Evolutionary conservation across 2,113 vertebrate genomes (phyloP), one percentile per base, ranked within the genome.

Genomic region (Ardeotis arabs): DNA sequence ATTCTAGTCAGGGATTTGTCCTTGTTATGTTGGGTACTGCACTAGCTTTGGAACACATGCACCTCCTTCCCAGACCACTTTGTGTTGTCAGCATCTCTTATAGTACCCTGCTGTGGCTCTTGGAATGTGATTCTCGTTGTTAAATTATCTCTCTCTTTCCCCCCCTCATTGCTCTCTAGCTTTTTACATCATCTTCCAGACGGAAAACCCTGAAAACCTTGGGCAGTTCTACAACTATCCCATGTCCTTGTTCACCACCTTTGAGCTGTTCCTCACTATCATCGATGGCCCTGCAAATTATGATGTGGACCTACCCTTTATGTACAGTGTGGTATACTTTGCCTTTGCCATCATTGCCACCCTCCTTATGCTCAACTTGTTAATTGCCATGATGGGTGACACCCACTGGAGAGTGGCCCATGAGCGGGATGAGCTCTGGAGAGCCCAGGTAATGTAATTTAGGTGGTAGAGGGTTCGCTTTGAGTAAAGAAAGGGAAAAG

Each of bases 321-420:
- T 99, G 82, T 99, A 98, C 91, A 97, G 98, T 0, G 95, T 99
- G 33, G 95, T 99, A 52, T 99, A 99, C 66, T 97, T 97, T 12
- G 95, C 98, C 74, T 99, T 99, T 1, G 98, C 98, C 53, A 97
- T 99, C 95, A 98, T 99, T 13, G 98, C 99, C 52, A 98, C 98
- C 8, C 97, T 99, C 53, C 98, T 99, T 9, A 98, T 99, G 97
- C 98, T 99, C 59, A 99, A 99, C 84, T 96, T 99, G 33, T 97
- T 99, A 75, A 99, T 99, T 21, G 99, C 99, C 96, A 99, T 99
- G 99, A 99, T 99, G 99, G 99, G 99, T 0, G 99, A 99, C 97
- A 99, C 99, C 2, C 99, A 99, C 72, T 99, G 99, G 99, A 98
- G 99, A 77, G 99, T 99, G 78, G 99, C 98, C 37, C 98, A 99